phyloP scores from a whole-genome alignment of 2,888 invertebrate genomes.

The Melieria picta region DNA sequence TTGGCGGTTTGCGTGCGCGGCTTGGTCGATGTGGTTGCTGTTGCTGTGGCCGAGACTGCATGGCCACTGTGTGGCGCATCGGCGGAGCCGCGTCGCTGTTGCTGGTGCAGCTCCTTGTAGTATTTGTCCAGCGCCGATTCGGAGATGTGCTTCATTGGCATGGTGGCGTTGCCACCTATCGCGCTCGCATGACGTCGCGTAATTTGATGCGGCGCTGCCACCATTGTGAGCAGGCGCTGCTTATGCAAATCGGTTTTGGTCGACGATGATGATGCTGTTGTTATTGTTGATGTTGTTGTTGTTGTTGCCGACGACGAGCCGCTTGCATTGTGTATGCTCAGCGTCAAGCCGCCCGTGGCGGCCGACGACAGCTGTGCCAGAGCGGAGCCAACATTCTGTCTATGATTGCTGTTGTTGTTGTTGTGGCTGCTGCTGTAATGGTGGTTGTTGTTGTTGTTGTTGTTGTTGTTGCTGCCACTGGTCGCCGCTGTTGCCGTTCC shows the following conservation, averaged over 20 bases:
- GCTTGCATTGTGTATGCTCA: conserved; percentile 43
- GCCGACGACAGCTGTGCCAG: conserved; percentile 63
- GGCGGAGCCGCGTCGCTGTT: conserved; percentile 30
- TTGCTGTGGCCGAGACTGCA: conserved; percentile 33
- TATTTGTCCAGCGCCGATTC: conserved; percentile 45
- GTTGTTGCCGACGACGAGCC: conserved; percentile 36
- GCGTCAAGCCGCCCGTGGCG: conserved; percentile 58
- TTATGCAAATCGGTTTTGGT: conserved; percentile 42
- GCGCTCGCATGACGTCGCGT: conserved; percentile 54
- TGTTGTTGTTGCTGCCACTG: conserved; percentile 44
- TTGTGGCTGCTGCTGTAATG: conserved; percentile 14
- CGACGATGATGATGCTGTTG: conserved; percentile 36
- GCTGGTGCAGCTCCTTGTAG: conserved; percentile 46
- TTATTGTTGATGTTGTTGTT: conserved; percentile 41
- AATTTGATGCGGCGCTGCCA: conserved; percentile 59
- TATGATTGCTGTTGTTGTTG: conserved; percentile 39
- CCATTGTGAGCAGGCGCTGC: conserved; percentile 50
- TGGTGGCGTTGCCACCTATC: conserved; percentile 7
- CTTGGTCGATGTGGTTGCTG: conserved; percentile 30
- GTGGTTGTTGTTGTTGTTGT: conserved; percentile 30
- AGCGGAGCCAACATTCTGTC: conserved; percentile 57
- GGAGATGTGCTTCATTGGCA: not conserved
- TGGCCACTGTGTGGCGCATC: conserved; percentile 22
- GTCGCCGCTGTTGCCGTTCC: conserved; percentile 32
- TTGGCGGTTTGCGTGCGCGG: conserved; percentile 6